Conservation (phyloP, 2,888 invertebrate species). For the Anodontia alba region DNA sequence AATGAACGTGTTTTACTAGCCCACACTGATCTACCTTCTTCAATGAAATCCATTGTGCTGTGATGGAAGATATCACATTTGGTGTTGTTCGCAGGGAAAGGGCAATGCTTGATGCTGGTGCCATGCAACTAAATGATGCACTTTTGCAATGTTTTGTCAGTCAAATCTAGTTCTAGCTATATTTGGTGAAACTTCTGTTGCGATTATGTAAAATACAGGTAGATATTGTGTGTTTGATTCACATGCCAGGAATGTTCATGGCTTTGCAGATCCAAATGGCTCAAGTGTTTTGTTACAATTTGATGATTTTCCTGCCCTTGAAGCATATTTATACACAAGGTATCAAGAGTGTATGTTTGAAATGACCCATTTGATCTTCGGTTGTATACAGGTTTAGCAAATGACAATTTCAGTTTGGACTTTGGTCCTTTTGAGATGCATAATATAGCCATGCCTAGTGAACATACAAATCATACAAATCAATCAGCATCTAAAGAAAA, state of each 20-base stretch:
- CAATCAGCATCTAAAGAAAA: no score
- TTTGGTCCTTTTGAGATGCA: no score
- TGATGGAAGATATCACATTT: background rate
- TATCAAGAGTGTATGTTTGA: background rate
- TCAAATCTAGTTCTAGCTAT: background rate
- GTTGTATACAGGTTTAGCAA: no score
- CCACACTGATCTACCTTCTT: conserved; percentile 4
- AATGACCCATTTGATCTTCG: no score
- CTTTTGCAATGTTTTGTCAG: background rate
- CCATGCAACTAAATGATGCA: background rate
- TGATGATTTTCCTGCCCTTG: background rate
- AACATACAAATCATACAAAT: no score
- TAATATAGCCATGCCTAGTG: no score
- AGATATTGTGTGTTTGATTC: conserved; percentile 11
- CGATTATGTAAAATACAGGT: background rate
- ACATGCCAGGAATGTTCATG: conserved; percentile 1
- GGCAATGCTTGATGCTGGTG: background rate
- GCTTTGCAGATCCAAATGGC: background rate
- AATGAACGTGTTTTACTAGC: background rate
- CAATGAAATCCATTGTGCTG: background rate
- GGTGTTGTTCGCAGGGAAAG: background rate
- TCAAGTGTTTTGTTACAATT: background rate
- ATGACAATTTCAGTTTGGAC: no score
- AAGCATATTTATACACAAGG: background rate
- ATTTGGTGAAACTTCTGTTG: background rate